Percentiles rank a stretch among this genome's conserved stretches.
phyloP scores from a whole-genome alignment of 2,113 vertebrate species.

The Xerus inauris region DNA sequence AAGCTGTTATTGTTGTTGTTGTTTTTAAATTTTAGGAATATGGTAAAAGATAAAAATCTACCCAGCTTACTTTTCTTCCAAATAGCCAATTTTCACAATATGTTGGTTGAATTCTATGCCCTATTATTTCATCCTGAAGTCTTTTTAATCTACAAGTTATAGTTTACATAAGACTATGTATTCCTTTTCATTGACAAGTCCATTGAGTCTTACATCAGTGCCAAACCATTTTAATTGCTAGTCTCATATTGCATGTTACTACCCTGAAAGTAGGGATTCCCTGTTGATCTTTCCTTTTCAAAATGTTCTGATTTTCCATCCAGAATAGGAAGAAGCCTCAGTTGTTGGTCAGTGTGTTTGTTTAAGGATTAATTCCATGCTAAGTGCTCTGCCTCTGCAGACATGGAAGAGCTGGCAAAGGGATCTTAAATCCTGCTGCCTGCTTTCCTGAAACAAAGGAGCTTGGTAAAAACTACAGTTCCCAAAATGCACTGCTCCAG shows the following conservation, averaged over 20 bases:
- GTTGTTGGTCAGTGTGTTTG: neutral
- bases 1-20: neutral
- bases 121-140: conserved; percentile 13
- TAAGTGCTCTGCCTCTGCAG: neutral
- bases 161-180: neutral
- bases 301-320: conserved; percentile 3
- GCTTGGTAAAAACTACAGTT: neutral
- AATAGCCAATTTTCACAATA: neutral
- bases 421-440: neutral
- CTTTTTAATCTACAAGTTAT: neutral
- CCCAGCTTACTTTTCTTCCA: conserved; percentile 4
- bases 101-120: neutral
- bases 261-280: neutral
- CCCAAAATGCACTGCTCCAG: neutral
- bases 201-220: neutral
- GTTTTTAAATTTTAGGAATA: neutral
- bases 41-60: neutral
- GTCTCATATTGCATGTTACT: neutral
- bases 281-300: neutral
- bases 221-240: neutral
- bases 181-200: neutral
- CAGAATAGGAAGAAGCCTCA: neutral
- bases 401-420: neutral
- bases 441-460: neutral
- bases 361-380: neutral